Conservation (phyloP, 1,140 invertebrate species). For the Lucilia cuprina region DNA sequence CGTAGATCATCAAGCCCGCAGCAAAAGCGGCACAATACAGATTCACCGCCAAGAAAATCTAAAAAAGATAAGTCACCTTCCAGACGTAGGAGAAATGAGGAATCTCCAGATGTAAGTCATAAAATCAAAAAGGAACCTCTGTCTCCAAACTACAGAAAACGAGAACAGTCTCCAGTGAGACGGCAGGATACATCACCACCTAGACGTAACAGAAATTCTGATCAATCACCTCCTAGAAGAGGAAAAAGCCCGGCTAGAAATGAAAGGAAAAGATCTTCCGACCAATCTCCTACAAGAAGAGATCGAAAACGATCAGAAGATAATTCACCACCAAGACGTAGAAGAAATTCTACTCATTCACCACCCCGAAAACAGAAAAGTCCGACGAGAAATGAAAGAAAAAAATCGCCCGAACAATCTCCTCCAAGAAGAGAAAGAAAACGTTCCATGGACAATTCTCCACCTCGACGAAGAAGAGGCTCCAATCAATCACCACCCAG, state of each 20-base stretch:
- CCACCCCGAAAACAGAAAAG: neutral
- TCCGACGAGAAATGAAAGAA: neutral
- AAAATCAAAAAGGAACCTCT: constrained; percentile 33
- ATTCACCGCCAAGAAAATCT: neutral
- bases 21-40: constrained; percentile 40
- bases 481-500: too few relatives aligned
- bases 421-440: constrained; percentile 36
- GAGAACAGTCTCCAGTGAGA: neutral
- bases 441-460: too few relatives aligned
- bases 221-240: constrained; percentile 48
- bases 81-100: neutral
- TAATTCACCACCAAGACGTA: neutral
- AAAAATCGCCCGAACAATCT: constrained; percentile 6
- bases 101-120: neutral
- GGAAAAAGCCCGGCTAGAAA: constrained; percentile 40
- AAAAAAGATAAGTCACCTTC: neutral
- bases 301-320: neutral
- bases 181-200: constrained; percentile 39
- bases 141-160: constrained; percentile 1
- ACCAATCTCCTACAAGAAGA: constrained; percentile 54
- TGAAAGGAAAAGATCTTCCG: constrained; percentile 41
- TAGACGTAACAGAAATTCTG: constrained; percentile 33
- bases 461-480: too few relatives aligned
- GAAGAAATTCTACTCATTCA: neutral
- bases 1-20: neutral